phyloP scores from a whole-genome alignment of 1,140 invertebrate species.

The Pseudomyrmex concolor region DNA sequence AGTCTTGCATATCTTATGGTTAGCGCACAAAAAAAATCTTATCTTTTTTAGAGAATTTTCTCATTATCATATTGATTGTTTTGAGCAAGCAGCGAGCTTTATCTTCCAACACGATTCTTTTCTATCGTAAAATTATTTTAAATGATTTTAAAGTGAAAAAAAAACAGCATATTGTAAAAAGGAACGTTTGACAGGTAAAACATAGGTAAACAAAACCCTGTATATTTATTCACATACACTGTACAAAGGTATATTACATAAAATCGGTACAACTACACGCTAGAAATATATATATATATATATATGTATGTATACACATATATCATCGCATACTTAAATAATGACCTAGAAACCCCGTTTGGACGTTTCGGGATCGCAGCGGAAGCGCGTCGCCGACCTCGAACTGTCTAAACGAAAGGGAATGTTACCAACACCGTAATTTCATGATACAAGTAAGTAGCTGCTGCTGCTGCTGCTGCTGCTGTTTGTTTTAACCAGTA shows the following conservation, averaged over 20 bases:
- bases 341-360: constrained; percentile 59
- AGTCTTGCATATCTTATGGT: too few species aligned
- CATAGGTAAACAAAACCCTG: constrained; percentile 80
- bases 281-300: constrained; percentile 2
- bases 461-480: too few species aligned
- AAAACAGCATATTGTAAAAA: background rate
- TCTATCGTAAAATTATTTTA: background rate
- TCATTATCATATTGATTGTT: too few species aligned
- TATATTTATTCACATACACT: constrained; percentile 84
- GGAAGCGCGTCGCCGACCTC: constrained; percentile 28
- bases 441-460: constrained; percentile 31
- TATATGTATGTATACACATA: too few species aligned
- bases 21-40: too few species aligned
- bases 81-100: too few species aligned
- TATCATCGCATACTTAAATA: constrained; percentile 45
- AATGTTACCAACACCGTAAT: constrained; percentile 40
- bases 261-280: constrained; percentile 72
- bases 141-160: background rate
- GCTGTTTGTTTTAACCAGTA: constrained; percentile 18
- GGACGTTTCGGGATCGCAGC: constrained; percentile 48
- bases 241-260: constrained; percentile 85
- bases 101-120: too few species aligned
- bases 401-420: constrained; percentile 49
- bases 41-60: too few species aligned
- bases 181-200: constrained; percentile 50